phyloP scores from a whole-genome alignment of 2,888 invertebrate genomes.

The Drosophila paramelanica region DNA sequence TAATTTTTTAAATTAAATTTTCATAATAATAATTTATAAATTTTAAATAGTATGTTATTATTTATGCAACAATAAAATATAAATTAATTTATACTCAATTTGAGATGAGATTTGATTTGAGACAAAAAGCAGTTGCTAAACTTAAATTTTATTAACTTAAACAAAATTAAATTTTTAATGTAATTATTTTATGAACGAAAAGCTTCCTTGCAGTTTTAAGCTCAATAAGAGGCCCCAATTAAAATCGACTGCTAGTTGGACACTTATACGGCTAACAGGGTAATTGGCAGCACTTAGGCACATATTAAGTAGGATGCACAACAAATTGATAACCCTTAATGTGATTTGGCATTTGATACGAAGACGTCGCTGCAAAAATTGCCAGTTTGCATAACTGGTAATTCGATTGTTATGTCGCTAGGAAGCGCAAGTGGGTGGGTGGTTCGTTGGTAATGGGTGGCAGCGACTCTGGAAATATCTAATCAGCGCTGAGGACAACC shows the following conservation, averaged over 20 bases:
- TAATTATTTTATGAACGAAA: no score
- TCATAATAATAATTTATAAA: no score
- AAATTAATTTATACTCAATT: no score
- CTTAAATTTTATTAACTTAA: no score
- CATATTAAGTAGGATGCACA: slow-evolving; percentile 16
- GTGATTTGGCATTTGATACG: slow-evolving; percentile 55
- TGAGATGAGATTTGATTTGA: no score
- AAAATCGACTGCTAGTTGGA: not conserved
- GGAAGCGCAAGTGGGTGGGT: not conserved
- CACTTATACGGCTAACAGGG: not conserved
- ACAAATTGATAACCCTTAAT: slow-evolving; percentile 59
- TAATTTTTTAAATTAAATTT: no score
- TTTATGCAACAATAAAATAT: no score
- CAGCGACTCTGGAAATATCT: not conserved
- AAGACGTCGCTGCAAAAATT: slow-evolving; percentile 44
- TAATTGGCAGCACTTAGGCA: not conserved
- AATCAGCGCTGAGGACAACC: not conserved
- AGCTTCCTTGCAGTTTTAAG: not conserved
- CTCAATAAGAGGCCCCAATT: not conserved
- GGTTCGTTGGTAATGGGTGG: not conserved
- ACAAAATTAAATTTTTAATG: no score
- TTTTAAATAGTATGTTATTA: no score
- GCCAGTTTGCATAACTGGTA: slow-evolving; percentile 67
- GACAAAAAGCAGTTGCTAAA: no score
- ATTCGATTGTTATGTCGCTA: slow-evolving; percentile 59